phyloP scores from a whole-genome alignment of 2,113 vertebrate genomes.

The Pomatorhinus ruficollis region DNA sequence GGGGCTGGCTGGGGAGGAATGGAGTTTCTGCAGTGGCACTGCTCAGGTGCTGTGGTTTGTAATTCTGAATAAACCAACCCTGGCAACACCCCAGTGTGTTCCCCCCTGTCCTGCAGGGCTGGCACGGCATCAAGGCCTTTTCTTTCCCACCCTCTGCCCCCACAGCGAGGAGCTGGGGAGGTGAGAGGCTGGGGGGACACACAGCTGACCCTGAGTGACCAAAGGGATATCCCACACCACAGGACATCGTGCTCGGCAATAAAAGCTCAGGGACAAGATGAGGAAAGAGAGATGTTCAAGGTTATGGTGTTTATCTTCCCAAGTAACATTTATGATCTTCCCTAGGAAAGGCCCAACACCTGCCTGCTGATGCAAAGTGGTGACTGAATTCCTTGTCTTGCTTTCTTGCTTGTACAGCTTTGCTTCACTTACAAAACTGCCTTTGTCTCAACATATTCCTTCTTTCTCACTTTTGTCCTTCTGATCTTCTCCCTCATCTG shows the following conservation, averaged over 20 bases:
- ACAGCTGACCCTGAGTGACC: not conserved
- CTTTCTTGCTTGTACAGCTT: not conserved
- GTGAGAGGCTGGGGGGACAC: not conserved
- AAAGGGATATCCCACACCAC: not conserved
- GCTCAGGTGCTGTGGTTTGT: not conserved
- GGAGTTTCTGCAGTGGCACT: not conserved
- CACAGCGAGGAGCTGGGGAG: accelerated
- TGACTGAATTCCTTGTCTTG: not conserved
- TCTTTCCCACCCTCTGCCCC: not conserved
- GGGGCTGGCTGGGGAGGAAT: not conserved
- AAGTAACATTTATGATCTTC: not conserved
- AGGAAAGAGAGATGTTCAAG: not conserved
- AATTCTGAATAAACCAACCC: not conserved
- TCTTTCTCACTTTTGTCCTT: not conserved
- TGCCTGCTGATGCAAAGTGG: not conserved
- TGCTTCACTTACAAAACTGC: not conserved
- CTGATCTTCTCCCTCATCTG: not conserved
- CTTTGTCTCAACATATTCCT: not conserved
- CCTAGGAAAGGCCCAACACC: not conserved
- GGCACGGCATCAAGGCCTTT: not conserved
- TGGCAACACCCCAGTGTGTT: not conserved
- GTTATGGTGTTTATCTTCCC: not conserved
- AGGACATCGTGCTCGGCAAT: not conserved
- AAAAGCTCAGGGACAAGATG: not conserved
- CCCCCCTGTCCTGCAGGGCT: not conserved